Percentiles rank a stretch among this genome's conserved stretches.
Conservation (phyloP, 2,888 invertebrate species). For the Strigamia maritima region DNA sequence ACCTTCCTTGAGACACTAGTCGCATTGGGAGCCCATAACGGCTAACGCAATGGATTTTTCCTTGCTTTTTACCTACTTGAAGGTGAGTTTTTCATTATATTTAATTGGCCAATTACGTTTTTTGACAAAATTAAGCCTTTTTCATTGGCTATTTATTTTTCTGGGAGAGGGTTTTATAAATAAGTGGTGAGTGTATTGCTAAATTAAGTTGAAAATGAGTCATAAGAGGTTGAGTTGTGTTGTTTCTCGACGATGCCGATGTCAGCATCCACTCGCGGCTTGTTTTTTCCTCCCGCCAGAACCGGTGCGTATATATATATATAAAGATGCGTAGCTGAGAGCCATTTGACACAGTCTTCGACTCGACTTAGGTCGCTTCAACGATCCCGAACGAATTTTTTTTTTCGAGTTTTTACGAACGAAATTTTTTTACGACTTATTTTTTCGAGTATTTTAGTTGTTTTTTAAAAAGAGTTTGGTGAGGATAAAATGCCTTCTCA, state of each 20-base stretch:
- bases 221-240: background rate
- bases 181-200: background rate
- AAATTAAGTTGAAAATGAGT: constrained; percentile 5
- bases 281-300: background rate
- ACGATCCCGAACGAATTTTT: constrained; percentile 5
- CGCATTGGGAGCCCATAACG: background rate
- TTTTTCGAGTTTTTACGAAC: background rate
- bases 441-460: background rate
- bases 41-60: background rate
- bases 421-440: background rate
- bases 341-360: background rate
- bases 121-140: too few relatives aligned
- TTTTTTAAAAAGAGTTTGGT: too few relatives aligned
- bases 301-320: background rate
- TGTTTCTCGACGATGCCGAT: background rate
- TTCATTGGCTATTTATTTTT: background rate
- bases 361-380: background rate
- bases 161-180: background rate
- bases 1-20: too few relatives aligned
- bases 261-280: background rate
- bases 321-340: background rate
- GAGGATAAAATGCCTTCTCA: constrained; percentile 12
- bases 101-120: background rate
- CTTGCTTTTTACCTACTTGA: background rate
- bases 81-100: background rate